Conservation (phyloP, 1,140 invertebrate genomes). For the Drosophila setifemur region DNA sequence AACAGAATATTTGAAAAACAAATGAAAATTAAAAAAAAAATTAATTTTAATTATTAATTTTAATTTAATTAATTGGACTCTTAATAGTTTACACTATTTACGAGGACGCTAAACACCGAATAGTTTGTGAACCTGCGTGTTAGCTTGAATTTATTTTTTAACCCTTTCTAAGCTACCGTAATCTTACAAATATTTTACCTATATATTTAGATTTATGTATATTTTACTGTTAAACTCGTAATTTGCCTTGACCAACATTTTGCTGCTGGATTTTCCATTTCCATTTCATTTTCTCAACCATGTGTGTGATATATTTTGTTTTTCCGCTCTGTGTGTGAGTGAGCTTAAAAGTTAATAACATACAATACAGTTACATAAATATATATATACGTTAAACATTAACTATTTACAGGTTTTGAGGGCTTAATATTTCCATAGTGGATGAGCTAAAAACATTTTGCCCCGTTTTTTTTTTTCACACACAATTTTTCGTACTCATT, state of each 20-base stretch:
- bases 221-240: constrained; percentile 36
- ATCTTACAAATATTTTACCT: constrained; percentile 23
- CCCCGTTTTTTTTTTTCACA: constrained; percentile 11
- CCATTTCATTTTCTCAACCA: constrained; percentile 9
- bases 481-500: constrained; percentile 1
- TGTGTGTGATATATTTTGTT: constrained; percentile 27
- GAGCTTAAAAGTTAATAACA: constrained; percentile 72
- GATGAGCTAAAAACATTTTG: constrained; percentile 50
- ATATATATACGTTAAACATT: constrained; percentile 60
- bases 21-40: too few relatives aligned
- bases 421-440: constrained; percentile 17
- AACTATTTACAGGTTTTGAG: constrained; percentile 59
- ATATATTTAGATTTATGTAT: constrained; percentile 15
- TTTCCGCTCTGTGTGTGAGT: constrained; percentile 31
- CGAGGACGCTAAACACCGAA: too few relatives aligned
- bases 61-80: neutral
- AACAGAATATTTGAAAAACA: too few relatives aligned
- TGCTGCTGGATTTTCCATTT: constrained; percentile 14
- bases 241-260: constrained; percentile 27
- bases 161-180: constrained; percentile 2
- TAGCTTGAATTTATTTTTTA: constrained; percentile 2
- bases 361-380: constrained; percentile 67
- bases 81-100: too few relatives aligned
- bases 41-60: too few relatives aligned
- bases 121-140: neutral